A percentile compares a stretch with the other conserved stretches of the same genome.
These are phyloP conservation scores for Drosophila macrothrix DNA, from an alignment of 2,888 invertebrate species.

Conservation along the genomic window DNA sequence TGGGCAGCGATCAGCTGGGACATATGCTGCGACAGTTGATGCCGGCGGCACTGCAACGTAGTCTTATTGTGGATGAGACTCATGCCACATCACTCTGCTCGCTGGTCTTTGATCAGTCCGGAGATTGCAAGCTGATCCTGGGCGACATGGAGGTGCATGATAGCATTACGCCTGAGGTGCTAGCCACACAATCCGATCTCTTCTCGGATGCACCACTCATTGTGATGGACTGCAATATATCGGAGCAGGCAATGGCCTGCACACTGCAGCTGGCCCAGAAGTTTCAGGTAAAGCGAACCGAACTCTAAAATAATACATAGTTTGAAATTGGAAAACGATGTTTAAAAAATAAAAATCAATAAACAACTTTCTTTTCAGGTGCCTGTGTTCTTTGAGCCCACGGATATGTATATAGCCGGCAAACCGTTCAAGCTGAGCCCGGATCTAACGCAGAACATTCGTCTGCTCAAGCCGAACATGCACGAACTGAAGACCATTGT, in stretches of 20 bases:
- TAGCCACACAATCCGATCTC: conserved; percentile 87
- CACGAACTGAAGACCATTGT: conserved; percentile 91
- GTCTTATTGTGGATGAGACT: conserved; percentile 63
- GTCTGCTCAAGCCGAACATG: conserved; percentile 92
- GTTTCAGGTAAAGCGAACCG: conserved; percentile 1
- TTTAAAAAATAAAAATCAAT: not conserved
- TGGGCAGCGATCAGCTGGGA: conserved; percentile 90
- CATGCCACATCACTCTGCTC: conserved; percentile 90
- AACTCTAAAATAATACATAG: not conserved
- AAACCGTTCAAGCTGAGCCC: conserved; percentile 88
- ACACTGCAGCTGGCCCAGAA: conserved; percentile 87
- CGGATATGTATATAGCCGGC: conserved; percentile 91
- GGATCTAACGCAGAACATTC: conserved; percentile 76
- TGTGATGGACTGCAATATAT: conserved; percentile 94
- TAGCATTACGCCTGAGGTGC: conserved; percentile 89
- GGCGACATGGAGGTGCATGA: conserved; percentile 94
- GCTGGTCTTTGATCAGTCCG: conserved; percentile 89
- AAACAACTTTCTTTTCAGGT: conserved; percentile 83
- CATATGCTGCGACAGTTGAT: conserved; percentile 82
- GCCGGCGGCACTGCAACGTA: conserved; percentile 78
- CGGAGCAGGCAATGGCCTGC: conserved; percentile 88
- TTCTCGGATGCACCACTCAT: conserved; percentile 90
- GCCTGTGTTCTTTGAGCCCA: conserved; percentile 97
- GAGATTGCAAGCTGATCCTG: conserved; percentile 92
- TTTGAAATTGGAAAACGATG: not conserved